Evolutionary conservation across 1,140 invertebrate species (phyloP), one percentile per base, ranked within the genome.

Genomic region (Arctopsyche grandis): DNA sequence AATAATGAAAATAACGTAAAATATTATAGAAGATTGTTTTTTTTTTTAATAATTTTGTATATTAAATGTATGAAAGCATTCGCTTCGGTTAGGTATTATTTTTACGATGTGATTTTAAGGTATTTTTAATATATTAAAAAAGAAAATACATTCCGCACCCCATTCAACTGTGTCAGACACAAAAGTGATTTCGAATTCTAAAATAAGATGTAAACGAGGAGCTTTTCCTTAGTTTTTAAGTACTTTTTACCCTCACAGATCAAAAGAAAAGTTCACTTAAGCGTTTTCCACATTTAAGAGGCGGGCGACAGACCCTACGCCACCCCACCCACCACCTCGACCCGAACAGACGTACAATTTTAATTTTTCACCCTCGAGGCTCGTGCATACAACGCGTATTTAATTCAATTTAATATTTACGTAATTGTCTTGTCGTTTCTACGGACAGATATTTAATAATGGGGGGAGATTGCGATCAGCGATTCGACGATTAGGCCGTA

Each of bases 391-490:
- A 46, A 46, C 44, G 44, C 5, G 44, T 16, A 52, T 16, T 52
- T 52, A 16, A 52, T 52, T 52, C 16, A 52, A 52, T 52, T 52
- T 52, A 52, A 52, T 52, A 16, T 16, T 12, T 16, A 16, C 48
- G 48, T 52, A 52, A 52, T 52, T 52, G 10, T 52, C 48, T 52
- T 52, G 48, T 52, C 48, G 16, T 52, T 38, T 52, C 48, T 52
- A 12, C 48, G 16, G 48, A 38, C 29, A 38, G 29, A 38, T 38
- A 38, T 38, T 38, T 38, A 38, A 38, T 38, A 38, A 38, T 38
- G 29, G 29, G 29, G 29, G 29, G 29, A 52, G 48, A 52, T 52
- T 5, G 48, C 10, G 12, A 52, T 52, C 48, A 52, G 48, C 48
- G 12, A 52, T 52, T 52, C 48, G 48, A 52, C 48, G 48, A 52